These are phyloP conservation scores for Gallinago solitaria DNA, from an alignment of 2,797 vertebrate species.

Conservation along the genomic window DNA sequence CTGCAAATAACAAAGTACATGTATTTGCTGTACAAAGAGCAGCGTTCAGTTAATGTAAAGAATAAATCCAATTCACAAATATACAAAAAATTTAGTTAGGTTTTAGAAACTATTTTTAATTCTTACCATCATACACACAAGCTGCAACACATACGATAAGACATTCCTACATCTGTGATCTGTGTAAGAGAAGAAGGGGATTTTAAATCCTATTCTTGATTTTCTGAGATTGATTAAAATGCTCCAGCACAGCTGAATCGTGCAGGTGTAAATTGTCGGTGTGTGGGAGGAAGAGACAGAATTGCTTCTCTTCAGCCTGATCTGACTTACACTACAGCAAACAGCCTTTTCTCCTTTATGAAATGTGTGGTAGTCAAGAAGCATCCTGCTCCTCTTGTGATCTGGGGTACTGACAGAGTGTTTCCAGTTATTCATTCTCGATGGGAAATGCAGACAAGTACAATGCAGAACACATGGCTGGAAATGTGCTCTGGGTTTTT, in stretches of 20 bases:
- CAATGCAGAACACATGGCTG: slow-evolving; percentile 58
- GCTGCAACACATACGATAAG: background rate
- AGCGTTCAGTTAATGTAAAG: slow-evolving; percentile 6
- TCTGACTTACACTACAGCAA: slow-evolving; percentile 64
- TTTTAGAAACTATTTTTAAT: slow-evolving; percentile 37
- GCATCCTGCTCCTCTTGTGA: slow-evolving; percentile 60
- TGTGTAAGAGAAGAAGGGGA: background rate
- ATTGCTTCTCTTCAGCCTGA: slow-evolving; percentile 61
- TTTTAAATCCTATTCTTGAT: slow-evolving; percentile 44
- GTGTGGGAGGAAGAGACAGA: slow-evolving; percentile 55
- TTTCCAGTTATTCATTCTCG: slow-evolving; percentile 65
- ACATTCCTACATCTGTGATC: slow-evolving; percentile 13
- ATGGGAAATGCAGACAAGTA: slow-evolving; percentile 59
- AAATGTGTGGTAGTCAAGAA: slow-evolving; percentile 58
- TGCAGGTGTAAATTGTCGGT: slow-evolving; percentile 63
- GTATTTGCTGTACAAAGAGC: background rate
- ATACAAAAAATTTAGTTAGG: background rate
- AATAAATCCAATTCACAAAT: slow-evolving; percentile 8
- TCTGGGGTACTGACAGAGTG: slow-evolving; percentile 55
- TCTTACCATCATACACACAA: background rate
- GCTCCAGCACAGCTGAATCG: slow-evolving; percentile 53
- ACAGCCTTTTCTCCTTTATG: slow-evolving; percentile 46
- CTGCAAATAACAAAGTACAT: background rate
- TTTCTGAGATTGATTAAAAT: slow-evolving; percentile 54
- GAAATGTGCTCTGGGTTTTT: slow-evolving; percentile 57